These are phyloP conservation scores for Brachionus koreanus DNA, from an alignment of 1,140 invertebrate genomes.

Conservation along the genomic window DNA sequence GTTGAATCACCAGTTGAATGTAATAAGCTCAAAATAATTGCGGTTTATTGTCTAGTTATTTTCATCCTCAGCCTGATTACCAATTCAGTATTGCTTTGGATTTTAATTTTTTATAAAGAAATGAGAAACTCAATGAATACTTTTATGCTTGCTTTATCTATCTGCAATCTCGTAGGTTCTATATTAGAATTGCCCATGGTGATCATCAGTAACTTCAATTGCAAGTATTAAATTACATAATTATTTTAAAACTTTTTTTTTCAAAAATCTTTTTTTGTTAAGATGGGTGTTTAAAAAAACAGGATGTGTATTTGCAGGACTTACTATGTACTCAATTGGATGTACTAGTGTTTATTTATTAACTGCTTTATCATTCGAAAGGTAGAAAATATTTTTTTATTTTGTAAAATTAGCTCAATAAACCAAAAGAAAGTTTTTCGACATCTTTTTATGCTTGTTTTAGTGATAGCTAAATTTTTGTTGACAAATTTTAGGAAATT, in stretches of 20 bases:
- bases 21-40: background rate
- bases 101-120: background rate
- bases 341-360: slow-evolving; percentile 33
- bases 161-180: background rate
- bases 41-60: background rate
- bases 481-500: too few relatives aligned
- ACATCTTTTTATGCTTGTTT: too few relatives aligned
- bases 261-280: background rate
- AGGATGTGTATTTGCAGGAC: background rate
- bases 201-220: slow-evolving; percentile 31
- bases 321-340: slow-evolving; percentile 29
- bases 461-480: too few relatives aligned
- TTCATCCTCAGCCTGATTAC: background rate
- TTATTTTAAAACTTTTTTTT: background rate
- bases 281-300: background rate
- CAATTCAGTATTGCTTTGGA: slow-evolving; percentile 9
- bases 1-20: background rate
- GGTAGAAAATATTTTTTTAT: background rate
- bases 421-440: too few relatives aligned
- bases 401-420: background rate
- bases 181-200: slow-evolving; percentile 4
- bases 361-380: slow-evolving; percentile 22
- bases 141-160: slow-evolving; percentile 2
- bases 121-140: slow-evolving; percentile 12
- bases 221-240: background rate